Evolutionary conservation across 2,888 invertebrate genomes (phyloP), one percentile per base, ranked within the genome.

Genomic region (Napeogenes sylphis): DNA sequence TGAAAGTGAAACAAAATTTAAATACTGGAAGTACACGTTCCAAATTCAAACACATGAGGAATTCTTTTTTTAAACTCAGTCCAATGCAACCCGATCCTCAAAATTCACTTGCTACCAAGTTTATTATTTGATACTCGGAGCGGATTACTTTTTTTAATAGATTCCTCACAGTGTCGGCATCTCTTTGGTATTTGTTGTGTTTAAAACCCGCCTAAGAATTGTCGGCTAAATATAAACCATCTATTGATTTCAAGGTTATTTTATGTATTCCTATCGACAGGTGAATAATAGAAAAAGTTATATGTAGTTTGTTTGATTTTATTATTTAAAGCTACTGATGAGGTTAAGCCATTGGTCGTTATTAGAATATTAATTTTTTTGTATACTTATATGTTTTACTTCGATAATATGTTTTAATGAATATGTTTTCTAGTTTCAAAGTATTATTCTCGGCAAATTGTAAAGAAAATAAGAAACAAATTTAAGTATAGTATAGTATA

Each of bases 21-120:
- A 61, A 61, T 73, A 73, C 81, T 81, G 84, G 83, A 78, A 82
- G 82, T 82, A 86, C 87, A 86, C 77, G 83, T 86, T 87, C 80
- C 77, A 87, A 87, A 85, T 84, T 83, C 80, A 83, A 85, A 85
- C 84, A 81, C 77, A 79, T 78, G 77, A 81, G 76, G 76, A 71
- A 71, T 70, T 73, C 70, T 74, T 82, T 85, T 84, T 85, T 58
- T 84, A 79, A 80, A 74, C 72, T 73, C 73, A 73, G 58, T 70
- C 73, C 71, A 73, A 30, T 71, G 89, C 84, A 90, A 90, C 85
- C 87, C 86, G 89, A 90, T 88, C 85, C 79, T 79, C 79, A 68
- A 88, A 88, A 90, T 89, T 87, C 88, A 90, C 90, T 90, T 90
- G 90, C 90, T 89, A 89, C 90, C 85, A 88, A 90, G 81, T 90